phyloP scores from a whole-genome alignment of 2,797 vertebrate genomes.

The Molothrus aeneus region DNA sequence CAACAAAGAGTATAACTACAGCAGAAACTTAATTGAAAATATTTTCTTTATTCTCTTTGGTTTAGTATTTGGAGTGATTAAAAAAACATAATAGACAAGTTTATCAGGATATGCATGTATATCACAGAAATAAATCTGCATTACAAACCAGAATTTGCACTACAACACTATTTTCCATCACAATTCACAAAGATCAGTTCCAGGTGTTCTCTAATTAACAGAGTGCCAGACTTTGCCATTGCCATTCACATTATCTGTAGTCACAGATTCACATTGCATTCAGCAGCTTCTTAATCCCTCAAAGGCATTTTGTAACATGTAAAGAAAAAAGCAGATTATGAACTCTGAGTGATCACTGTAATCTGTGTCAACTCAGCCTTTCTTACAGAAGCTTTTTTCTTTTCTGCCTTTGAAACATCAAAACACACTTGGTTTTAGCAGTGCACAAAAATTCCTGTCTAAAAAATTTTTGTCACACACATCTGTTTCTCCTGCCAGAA shows the following conservation, averaged over 20 bases:
- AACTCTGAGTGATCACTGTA: neutral
- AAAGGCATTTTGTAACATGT: neutral
- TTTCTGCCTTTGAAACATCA: neutral
- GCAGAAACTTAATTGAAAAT: neutral
- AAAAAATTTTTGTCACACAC: neutral
- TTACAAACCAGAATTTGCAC: neutral
- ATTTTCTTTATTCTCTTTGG: neutral
- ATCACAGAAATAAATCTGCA: neutral
- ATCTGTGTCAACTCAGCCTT: neutral
- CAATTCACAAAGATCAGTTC: neutral
- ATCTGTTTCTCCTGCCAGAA: neutral
- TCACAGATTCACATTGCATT: neutral
- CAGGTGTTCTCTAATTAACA: constrained; percentile 8
- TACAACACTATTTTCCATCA: neutral
- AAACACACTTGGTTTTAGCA: neutral
- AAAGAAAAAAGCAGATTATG: constrained; percentile 16
- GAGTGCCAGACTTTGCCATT: neutral
- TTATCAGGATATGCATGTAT: neutral
- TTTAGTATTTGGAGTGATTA: neutral
- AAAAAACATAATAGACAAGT: neutral
- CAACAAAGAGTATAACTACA: neutral
- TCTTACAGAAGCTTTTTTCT: neutral
- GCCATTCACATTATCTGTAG: neutral
- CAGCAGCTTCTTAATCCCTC: constrained; percentile 3
- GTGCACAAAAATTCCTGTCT: neutral